These are phyloP conservation scores for Cygnus buccinator DNA, from an alignment of 2,113 vertebrate species.

Conservation along the genomic window DNA sequence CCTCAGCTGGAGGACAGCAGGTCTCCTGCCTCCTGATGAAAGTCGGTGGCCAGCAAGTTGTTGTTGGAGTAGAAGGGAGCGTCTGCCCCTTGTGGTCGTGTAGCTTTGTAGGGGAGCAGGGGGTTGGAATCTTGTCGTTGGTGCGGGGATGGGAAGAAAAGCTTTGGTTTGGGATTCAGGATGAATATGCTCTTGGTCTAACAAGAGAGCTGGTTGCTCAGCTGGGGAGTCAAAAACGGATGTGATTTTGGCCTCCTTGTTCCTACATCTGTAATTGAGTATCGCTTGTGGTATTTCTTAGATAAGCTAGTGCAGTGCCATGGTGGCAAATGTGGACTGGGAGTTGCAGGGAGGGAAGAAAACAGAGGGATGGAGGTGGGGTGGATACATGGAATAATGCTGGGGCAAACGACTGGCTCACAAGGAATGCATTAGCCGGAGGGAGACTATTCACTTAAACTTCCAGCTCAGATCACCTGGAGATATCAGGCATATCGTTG, in stretches of 20 bases:
- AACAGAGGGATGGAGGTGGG: background rate
- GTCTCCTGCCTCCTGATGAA: background rate
- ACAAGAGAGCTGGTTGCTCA: background rate
- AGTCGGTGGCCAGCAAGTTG: background rate
- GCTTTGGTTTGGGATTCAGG: background rate
- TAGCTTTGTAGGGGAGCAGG: background rate
- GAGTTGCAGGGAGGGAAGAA: background rate
- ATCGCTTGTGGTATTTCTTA: background rate
- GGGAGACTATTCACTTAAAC: background rate
- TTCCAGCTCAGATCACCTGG: background rate
- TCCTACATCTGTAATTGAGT: background rate
- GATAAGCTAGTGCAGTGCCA: accelerated
- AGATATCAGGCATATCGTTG: background rate
- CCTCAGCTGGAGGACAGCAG: too few relatives aligned
- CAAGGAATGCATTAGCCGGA: accelerated
- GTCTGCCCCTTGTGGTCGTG: background rate
- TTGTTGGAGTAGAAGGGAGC: background rate
- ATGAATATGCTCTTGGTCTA: background rate
- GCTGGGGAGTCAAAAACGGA: background rate
- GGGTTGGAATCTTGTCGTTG: background rate
- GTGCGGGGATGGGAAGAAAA: background rate
- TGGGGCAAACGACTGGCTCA: accelerated
- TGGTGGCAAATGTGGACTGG: background rate
- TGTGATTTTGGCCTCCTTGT: background rate
- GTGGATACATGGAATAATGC: accelerated